These are phyloP conservation scores for Tolmerus cingulatus DNA, from an alignment of 2,888 invertebrate genomes.

Conservation along the genomic window DNA sequence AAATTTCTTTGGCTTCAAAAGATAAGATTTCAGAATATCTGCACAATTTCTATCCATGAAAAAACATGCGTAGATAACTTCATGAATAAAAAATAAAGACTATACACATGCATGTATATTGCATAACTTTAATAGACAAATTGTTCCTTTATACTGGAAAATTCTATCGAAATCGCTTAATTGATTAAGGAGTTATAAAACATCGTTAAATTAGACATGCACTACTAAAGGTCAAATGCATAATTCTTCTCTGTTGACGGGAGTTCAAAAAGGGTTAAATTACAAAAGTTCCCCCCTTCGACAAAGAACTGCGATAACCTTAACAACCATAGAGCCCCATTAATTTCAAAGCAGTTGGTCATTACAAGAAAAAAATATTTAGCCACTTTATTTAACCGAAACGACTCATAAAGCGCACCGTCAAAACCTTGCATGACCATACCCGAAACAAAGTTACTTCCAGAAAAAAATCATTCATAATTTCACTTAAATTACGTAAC, in stretches of 20 bases:
- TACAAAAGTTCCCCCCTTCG: neutral
- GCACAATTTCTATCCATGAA: no score
- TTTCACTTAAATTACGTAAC: neutral
- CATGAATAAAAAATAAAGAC: no score
- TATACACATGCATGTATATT: no score
- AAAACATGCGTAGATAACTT: no score
- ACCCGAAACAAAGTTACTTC: neutral
- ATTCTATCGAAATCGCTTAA: neutral
- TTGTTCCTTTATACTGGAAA: neutral
- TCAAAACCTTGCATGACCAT: neutral
- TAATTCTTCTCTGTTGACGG: neutral
- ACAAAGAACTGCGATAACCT: neutral
- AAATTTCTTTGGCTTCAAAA: no score
- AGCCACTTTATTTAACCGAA: neutral
- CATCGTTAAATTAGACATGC: neutral
- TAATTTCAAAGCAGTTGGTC: neutral
- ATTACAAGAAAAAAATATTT: neutral
- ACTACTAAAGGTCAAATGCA: neutral
- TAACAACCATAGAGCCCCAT: neutral
- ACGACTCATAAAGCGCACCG: neutral
- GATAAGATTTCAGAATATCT: no score
- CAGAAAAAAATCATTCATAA: neutral
- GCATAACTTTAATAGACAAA: no score
- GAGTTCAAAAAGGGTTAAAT: neutral
- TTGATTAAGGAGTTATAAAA: neutral